Conservation (phyloP, 2,113 vertebrate species). For the Indicator indicator region DNA sequence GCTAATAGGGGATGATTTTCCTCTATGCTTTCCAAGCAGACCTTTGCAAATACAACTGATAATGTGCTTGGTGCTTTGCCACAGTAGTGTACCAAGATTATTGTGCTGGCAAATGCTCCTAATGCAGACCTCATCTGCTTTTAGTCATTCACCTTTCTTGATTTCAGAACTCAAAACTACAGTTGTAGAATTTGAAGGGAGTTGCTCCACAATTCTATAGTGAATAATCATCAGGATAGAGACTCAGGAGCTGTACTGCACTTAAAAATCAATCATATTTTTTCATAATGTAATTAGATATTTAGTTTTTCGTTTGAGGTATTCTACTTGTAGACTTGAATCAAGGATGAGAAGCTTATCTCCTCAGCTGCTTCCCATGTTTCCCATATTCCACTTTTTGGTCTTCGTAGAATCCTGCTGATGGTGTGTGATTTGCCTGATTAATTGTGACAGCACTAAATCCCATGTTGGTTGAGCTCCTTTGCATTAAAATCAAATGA, state of each 20-base stretch:
- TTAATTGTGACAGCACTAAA: neutral
- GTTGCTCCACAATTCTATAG: neutral
- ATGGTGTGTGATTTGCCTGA: neutral
- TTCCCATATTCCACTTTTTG: neutral
- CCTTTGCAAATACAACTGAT: slow-evolving; percentile 18
- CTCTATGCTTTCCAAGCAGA: neutral
- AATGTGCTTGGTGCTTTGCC: slow-evolving; percentile 4
- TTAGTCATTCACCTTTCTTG: slow-evolving; percentile 3
- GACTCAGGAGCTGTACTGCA: neutral
- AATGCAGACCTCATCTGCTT: slow-evolving; percentile 16
- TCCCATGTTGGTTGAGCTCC: neutral
- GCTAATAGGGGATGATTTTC: neutral
- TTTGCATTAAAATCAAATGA: slow-evolving; percentile 1
- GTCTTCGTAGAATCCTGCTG: neutral
- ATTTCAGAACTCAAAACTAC: slow-evolving; percentile 16
- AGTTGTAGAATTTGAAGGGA: slow-evolving; percentile 21
- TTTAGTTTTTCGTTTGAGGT: neutral
- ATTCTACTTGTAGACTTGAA: slow-evolving; percentile 14
- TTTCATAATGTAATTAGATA: slow-evolving; percentile 38
- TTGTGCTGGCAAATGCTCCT: slow-evolving; percentile 15
- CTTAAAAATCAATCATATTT: slow-evolving; percentile 55
- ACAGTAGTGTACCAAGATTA: neutral
- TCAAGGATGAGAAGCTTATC: slow-evolving; percentile 7
- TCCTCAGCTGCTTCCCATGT: neutral
- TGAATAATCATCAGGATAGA: slow-evolving; percentile 31